Evolutionary conservation across 2,797 vertebrate species (phyloP).

Genomic region (Nasua narica): DNA sequence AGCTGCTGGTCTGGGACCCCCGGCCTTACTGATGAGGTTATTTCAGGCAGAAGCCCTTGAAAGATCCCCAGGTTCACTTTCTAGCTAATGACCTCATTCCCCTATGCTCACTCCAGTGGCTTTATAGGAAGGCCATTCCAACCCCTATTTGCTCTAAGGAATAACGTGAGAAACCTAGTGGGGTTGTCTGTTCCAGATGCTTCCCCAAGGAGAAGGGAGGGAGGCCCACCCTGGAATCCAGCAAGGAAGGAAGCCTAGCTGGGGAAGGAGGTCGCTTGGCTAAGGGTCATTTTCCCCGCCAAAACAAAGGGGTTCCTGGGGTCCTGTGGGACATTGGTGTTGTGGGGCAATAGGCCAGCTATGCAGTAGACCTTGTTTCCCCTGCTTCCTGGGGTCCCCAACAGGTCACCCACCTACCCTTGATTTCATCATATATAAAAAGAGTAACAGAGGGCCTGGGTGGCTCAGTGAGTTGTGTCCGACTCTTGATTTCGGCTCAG

Average conservation of each 20-base stretch:
- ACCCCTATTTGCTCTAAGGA: background rate
- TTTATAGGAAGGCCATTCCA: background rate
- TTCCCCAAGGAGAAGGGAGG: background rate
- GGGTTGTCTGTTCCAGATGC: background rate
- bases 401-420: background rate
- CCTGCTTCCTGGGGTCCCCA: background rate
- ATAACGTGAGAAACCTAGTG: background rate
- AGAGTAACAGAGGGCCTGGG: background rate
- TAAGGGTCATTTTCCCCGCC: background rate
- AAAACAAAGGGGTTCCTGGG: background rate
- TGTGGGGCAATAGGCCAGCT: background rate
- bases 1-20: background rate
- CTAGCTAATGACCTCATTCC: background rate
- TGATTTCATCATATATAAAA: background rate
- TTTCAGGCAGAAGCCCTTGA: background rate
- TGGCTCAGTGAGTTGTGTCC: background rate
- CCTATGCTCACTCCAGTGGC: fast-evolving
- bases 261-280: background rate
- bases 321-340: background rate
- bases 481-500: background rate
- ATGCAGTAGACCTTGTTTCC: background rate
- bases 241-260: background rate
- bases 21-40: background rate
- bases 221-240: background rate
- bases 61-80: background rate